Conservation (phyloP, 30 jellyfish, hydroid and myxozoan species). For the Aurelia sp. region DNA sequence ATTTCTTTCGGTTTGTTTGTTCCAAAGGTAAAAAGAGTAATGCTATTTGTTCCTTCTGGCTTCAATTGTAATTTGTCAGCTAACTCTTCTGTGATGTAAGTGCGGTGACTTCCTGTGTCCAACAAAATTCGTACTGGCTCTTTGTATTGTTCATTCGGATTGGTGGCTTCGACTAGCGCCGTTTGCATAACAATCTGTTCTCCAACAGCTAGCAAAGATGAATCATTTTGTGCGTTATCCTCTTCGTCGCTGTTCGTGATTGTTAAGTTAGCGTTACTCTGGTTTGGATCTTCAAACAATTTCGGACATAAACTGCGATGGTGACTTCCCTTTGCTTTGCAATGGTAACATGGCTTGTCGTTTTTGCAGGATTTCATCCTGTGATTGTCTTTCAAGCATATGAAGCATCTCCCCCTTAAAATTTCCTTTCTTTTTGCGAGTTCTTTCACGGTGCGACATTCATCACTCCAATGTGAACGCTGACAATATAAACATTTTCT, state of each 20-base stretch:
- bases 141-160: background rate
- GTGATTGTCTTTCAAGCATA: too few species aligned
- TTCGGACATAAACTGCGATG: too few species aligned
- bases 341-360: too few species aligned
- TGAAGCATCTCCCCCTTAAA: too few species aligned
- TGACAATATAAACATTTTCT: background rate
- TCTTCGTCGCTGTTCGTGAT: too few species aligned
- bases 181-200: conserved; percentile 33
- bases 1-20: conserved; percentile 1
- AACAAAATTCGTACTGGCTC: background rate
- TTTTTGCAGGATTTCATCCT: too few species aligned
- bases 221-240: too few species aligned
- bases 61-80: conserved; percentile 13
- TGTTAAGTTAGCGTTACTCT: too few species aligned
- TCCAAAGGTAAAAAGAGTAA: conserved; percentile 5
- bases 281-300: too few species aligned
- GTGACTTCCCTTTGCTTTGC: too few species aligned
- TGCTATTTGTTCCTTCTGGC: conserved; percentile 2
- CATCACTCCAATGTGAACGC: background rate
- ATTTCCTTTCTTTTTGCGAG: too few species aligned
- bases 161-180: conserved; percentile 16
- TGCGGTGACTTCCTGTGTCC: conserved; percentile 52
- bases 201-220: too few species aligned
- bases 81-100: conserved; percentile 36
- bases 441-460: background rate